Percentiles rank a stretch among this genome's conserved stretches.
These are phyloP conservation scores for Epizoanthus stellaris DNA, from an alignment of 92 coral and sea anemone genomes.

Conservation along the genomic window DNA sequence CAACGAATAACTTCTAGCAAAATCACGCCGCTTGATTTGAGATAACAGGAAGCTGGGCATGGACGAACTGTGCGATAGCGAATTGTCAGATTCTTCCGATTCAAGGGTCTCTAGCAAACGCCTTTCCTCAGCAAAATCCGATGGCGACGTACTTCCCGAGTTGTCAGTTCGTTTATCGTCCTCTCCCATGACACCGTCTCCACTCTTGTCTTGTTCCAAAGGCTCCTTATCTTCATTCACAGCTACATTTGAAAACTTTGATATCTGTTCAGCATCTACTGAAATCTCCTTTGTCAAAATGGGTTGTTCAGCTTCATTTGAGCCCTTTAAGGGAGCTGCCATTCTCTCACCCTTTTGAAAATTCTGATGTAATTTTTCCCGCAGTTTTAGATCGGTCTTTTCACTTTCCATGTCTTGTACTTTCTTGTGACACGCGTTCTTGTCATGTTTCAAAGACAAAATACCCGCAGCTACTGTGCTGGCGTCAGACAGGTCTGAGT, in stretches of 20 bases:
- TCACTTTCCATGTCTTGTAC: not conserved
- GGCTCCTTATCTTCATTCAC: not conserved
- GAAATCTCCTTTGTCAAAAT: not conserved
- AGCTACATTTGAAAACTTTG: not conserved
- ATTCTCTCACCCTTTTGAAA: not conserved
- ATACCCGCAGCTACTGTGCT: conserved; percentile 15
- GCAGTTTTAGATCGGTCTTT: not conserved
- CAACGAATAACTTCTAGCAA: conserved; percentile 24
- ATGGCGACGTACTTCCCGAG: not conserved
- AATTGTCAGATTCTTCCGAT: not conserved
- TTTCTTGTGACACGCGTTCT: not conserved
- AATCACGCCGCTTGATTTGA: conserved; percentile 20
- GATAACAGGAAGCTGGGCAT: conserved; percentile 23
- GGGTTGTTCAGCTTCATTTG: not conserved
- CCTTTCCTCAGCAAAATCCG: conserved; percentile 19
- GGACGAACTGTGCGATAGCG: conserved; percentile 9
- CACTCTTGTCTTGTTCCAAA: not conserved
- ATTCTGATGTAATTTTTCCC: not conserved
- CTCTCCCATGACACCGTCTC: not conserved
- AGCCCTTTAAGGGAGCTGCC: not conserved
- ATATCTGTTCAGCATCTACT: not conserved
- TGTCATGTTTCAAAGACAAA: not conserved
- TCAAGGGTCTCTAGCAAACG: not conserved
- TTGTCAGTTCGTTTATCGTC: not conserved
- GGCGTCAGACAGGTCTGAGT: conserved; percentile 10